Evolutionary conservation across 1,140 invertebrate species (phyloP).

Genomic region (Bombus confusus): DNA sequence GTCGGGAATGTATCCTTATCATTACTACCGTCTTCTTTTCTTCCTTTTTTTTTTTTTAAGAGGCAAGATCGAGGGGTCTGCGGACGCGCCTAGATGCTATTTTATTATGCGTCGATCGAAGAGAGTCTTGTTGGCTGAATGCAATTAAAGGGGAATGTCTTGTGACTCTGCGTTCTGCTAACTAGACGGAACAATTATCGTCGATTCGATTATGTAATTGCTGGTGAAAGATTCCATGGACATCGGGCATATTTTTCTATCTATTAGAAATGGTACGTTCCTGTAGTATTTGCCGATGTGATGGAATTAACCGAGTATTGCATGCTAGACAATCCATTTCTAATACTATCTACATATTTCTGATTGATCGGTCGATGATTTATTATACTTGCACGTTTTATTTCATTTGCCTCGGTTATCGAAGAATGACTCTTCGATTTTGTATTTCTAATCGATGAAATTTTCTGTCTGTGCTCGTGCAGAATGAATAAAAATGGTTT

Average conservation of each 20-base stretch:
- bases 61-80: not conserved
- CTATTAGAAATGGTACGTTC: not conserved
- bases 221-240: not conserved
- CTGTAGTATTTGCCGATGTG: not conserved
- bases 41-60: not conserved
- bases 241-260: not conserved
- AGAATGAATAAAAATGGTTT: not conserved
- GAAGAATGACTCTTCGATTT: not conserved
- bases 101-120: conserved; percentile 25
- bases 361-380: not conserved
- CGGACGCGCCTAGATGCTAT: not conserved
- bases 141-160: conserved; percentile 29
- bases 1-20: not conserved
- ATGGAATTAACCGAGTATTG: not conserved
- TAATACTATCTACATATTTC: not conserved
- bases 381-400: not conserved
- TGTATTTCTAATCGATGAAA: not conserved
- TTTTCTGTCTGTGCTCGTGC: not conserved
- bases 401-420: too few species aligned
- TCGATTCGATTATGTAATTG: not conserved
- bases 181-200: not conserved
- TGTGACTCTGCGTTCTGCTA: not conserved
- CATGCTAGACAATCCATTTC: not conserved
- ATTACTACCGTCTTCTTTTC: not conserved
- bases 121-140: not conserved